A percentile compares a stretch with the other conserved stretches of the same genome.
These are phyloP conservation scores for Rallus limicola DNA, from an alignment of 2,113 vertebrate genomes.

Conservation along the genomic window DNA sequence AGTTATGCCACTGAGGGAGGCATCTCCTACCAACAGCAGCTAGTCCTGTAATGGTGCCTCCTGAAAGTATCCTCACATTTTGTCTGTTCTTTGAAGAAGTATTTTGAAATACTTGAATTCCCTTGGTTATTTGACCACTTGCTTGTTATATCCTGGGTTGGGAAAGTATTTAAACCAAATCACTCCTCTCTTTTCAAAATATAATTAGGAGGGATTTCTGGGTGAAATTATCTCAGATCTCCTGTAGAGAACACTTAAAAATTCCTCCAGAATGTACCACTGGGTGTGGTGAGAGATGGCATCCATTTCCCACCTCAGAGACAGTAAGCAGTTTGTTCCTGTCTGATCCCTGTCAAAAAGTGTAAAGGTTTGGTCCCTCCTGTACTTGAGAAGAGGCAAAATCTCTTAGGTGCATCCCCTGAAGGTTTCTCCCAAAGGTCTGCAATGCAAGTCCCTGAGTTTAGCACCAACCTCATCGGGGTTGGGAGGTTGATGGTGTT, in stretches of 20 bases:
- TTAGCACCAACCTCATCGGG: fast-evolving
- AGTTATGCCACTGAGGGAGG: not conserved
- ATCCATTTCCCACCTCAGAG: not conserved
- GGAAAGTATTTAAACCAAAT: not conserved
- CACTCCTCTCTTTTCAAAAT: not conserved
- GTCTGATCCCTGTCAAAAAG: not conserved
- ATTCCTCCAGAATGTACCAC: not conserved
- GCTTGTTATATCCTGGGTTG: not conserved
- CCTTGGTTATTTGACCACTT: not conserved
- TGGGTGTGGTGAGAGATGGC: not conserved
- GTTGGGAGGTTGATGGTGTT: fast-evolving
- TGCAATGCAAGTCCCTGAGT: fast-evolving
- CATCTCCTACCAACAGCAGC: not conserved
- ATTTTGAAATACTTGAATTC: not conserved
- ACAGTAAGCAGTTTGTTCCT: not conserved
- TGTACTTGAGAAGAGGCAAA: not conserved
- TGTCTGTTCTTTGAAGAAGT: not conserved
- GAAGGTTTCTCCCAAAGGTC: not conserved
- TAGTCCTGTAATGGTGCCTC: not conserved
- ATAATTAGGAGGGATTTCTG: not conserved
- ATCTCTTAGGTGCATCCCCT: not conserved
- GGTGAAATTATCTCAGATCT: not conserved
- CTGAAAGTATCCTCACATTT: not conserved
- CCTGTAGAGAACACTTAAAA: not conserved
- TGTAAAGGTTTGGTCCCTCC: not conserved